Evolutionary conservation across 1,140 invertebrate species (phyloP), one percentile per base, ranked within the genome.

Genomic region (Leguminivora glycinivorella): DNA sequence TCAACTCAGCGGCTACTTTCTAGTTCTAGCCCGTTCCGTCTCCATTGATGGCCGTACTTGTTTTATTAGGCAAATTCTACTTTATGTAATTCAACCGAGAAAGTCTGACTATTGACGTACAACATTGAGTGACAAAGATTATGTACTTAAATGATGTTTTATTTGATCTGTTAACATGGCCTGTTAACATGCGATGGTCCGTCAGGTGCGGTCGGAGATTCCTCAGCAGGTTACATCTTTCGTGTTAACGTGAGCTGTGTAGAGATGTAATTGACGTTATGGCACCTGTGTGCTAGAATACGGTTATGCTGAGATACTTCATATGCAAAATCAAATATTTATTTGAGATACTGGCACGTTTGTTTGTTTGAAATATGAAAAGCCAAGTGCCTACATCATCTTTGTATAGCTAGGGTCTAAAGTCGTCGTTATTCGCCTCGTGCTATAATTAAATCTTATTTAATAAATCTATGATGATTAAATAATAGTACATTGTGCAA

Each of bases 21-120:
- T 63, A 63, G 58, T 63, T 63, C 26, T 29, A 63, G 58, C 26
- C 25, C 25, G 58, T 63, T 52, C 47, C 19, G 17, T 52, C 47
- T 52, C 58, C 58, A 34, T 63, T 63, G 58, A 63, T 63, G 58
- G 58, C n/a, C 58, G 25, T 14, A 31, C 58, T 63, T 63, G 58
- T 63, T 63, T 63, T 63, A 63, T 63, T 63, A 63, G 58, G 58
- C n/a, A 63, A 63, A 63, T 63, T 63, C 58, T 63, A 63, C n/a
- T 17, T 63, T 52, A 52, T 52, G 25, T 58, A 58, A 58, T 58
- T 58, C 56, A 19, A 52, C 47, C 47, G 47, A 52, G 47, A 29
- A 58, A 58, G 58, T 25, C 26, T 31, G 29, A 14, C 58, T 63
- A 31, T 12, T 63, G 58, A 34, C n/a, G 14, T 26, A 63, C 58